A percentile compares a stretch with the other conserved stretches of the same genome.
These are phyloP conservation scores for Eclectus roratus DNA, from an alignment of 2,113 vertebrate species.

Conservation along the genomic window DNA sequence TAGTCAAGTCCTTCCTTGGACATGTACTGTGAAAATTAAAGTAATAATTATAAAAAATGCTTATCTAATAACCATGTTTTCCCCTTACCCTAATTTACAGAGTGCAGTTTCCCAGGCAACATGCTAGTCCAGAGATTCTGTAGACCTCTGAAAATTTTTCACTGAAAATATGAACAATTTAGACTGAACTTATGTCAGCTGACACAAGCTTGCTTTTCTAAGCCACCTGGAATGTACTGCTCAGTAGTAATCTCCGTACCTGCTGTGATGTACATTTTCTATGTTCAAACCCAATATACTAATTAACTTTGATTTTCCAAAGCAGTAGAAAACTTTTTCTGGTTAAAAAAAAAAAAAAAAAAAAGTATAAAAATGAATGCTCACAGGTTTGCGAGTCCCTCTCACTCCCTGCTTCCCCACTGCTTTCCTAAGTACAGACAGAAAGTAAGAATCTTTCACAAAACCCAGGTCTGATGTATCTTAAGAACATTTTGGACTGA, in stretches of 20 bases:
- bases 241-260: not conserved
- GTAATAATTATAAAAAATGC: not conserved
- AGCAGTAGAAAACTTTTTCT: not conserved
- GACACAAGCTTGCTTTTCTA: not conserved
- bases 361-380: not conserved
- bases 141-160: slow-evolving; percentile 10
- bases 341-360: not conserved
- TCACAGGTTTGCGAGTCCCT: not conserved
- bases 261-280: not conserved
- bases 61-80: not conserved
- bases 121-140: not conserved
- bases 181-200: not conserved
- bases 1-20: not conserved
- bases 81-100: not conserved
- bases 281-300: not conserved
- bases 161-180: not conserved
- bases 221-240: not conserved
- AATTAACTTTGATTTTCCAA: not conserved
- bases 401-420: not conserved
- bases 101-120: slow-evolving; percentile 46
- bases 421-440: not conserved
- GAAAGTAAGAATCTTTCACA: not conserved
- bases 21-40: not conserved
- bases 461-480: not conserved
- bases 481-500: not conserved